Conservation (phyloP, 2,797 vertebrate species). For the Sarcophilus harrisii region DNA sequence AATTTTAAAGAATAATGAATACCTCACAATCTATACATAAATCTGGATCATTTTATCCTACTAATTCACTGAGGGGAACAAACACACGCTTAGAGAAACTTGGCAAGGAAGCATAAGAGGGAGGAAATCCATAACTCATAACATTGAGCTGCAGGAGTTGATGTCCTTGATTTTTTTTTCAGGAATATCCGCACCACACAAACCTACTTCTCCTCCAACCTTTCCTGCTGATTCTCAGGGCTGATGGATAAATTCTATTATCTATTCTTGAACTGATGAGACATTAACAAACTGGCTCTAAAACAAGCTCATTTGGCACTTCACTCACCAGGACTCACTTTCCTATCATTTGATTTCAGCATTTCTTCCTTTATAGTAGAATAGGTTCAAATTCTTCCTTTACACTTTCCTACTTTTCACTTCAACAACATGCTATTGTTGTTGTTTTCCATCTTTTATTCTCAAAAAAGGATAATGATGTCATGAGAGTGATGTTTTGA, state of each 20-base stretch:
- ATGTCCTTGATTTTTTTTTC: background rate
- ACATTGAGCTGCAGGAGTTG: background rate
- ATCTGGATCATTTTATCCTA: background rate
- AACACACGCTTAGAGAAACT: background rate
- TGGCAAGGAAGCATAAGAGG: background rate
- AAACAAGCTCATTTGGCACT: background rate
- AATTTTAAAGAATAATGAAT: background rate
- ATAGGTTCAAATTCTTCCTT: background rate
- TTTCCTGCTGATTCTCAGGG: background rate
- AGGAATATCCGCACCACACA: background rate
- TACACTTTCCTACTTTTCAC: background rate
- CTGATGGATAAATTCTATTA: background rate
- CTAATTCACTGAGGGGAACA: background rate
- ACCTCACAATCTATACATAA: background rate
- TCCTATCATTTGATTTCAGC: background rate
- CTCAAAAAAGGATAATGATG: background rate
- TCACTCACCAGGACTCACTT: background rate
- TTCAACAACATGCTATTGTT: background rate
- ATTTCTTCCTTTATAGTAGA: background rate
- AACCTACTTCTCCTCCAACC: background rate
- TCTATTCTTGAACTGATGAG: background rate
- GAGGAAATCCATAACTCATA: background rate
- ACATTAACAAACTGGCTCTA: background rate
- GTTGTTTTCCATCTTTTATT: background rate
- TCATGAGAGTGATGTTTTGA: background rate